A percentile compares a stretch with the other conserved stretches of the same genome.
These are phyloP conservation scores for Bovichtus diacanthus DNA, from an alignment of 2,797 vertebrate genomes.

Conservation along the genomic window DNA sequence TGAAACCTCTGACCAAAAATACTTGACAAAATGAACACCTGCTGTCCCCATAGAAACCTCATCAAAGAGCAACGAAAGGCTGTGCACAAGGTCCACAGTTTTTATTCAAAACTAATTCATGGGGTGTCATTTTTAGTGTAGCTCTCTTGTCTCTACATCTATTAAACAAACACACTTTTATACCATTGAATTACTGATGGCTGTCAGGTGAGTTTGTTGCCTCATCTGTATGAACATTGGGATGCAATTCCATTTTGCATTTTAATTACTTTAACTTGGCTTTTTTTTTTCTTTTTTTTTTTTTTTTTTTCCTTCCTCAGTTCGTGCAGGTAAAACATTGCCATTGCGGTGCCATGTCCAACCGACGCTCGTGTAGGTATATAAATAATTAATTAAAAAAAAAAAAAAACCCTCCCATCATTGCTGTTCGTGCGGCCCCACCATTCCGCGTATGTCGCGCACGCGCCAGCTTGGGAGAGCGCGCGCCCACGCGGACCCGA, in stretches of 20 bases:
- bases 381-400: neutral
- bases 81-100: neutral
- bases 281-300: neutral
- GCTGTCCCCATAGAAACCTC: neutral
- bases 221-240: neutral
- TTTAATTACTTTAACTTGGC: neutral
- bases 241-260: neutral
- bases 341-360: neutral
- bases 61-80: neutral
- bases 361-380: conserved; percentile 9
- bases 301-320: too few species aligned
- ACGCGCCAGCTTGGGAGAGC: conserved; percentile 67
- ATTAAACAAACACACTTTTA: neutral
- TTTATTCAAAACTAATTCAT: neutral
- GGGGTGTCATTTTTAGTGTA: neutral
- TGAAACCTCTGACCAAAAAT: conserved; percentile 29
- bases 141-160: neutral
- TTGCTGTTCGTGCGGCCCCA: conserved; percentile 24
- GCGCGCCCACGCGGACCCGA: conserved; percentile 74
- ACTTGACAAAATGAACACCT: conserved; percentile 21
- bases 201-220: neutral
- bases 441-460: conserved; percentile 45
- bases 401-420: conserved; percentile 17
- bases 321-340: neutral
- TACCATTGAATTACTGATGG: neutral